Evolutionary conservation across 2,888 invertebrate species (phyloP).

Genomic region (Papilio elwesi): DNA sequence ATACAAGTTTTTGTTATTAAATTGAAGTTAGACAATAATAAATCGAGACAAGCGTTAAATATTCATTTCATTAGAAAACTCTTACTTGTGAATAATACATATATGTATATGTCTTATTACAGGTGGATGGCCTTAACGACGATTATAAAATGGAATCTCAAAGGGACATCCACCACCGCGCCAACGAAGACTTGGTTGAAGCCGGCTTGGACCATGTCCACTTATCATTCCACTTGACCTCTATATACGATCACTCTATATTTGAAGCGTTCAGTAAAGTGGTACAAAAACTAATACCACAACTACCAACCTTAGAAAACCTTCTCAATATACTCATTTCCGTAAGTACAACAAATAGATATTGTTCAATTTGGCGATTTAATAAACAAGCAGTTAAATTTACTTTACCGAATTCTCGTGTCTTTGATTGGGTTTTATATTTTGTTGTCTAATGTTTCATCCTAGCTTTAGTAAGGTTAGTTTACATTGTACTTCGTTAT

Average conservation of each 20-base stretch:
- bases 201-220: slow-evolving; percentile 94
- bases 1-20: too few relatives aligned
- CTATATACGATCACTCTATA: slow-evolving; percentile 99
- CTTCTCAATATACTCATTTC: slow-evolving; percentile 98
- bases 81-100: too few relatives aligned
- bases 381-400: neutral
- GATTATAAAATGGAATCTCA: slow-evolving; percentile 99
- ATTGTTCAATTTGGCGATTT: neutral
- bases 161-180: slow-evolving; percentile 98
- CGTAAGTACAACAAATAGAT: slow-evolving; percentile 83
- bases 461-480: too few relatives aligned
- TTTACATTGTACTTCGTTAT: too few relatives aligned
- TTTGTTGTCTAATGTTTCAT: slow-evolving; percentile 33
- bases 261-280: slow-evolving; percentile 99
- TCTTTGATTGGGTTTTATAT: neutral
- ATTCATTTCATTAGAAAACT: too few relatives aligned
- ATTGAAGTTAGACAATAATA: too few relatives aligned
- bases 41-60: too few relatives aligned
- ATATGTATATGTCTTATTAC: slow-evolving; percentile 42
- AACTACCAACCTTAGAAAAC: slow-evolving; percentile 98
- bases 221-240: slow-evolving; percentile 97
- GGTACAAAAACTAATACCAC: slow-evolving; percentile 99
- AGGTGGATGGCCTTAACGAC: slow-evolving; percentile 98
- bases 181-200: slow-evolving; percentile 96
- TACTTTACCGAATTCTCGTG: neutral